A percentile compares a stretch with the other conserved stretches of the same genome.
phyloP scores from a whole-genome alignment of 1,140 invertebrate species.

The Lasioglossum albipes region DNA sequence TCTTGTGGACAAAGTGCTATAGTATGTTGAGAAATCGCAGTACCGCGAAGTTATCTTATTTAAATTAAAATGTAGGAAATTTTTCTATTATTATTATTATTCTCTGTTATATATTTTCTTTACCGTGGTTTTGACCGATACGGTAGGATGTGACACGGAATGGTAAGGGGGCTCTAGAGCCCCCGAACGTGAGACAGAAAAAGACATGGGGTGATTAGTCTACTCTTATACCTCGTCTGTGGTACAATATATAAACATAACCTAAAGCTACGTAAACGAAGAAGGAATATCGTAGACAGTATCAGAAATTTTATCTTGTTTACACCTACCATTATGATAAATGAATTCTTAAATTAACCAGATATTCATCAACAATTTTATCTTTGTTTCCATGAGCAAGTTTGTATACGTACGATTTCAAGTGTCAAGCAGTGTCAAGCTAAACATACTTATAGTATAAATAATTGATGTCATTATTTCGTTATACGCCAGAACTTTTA shows the following conservation, averaged over 20 bases:
- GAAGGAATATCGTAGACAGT: background rate
- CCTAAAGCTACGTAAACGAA: constrained; percentile 17
- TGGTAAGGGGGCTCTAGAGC: too few species aligned
- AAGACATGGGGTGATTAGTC: too few species aligned
- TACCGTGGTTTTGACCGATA: background rate
- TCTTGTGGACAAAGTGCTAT: too few species aligned
- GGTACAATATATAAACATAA: constrained; percentile 35
- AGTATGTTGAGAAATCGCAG: too few species aligned
- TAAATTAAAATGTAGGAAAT: too few species aligned
- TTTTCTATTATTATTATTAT: too few species aligned
- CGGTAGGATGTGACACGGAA: too few species aligned
- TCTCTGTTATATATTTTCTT: too few species aligned
- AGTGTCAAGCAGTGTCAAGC: background rate
- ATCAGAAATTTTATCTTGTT: background rate
- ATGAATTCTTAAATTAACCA: background rate
- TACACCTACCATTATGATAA: background rate
- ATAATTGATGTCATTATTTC: background rate
- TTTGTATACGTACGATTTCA: background rate
- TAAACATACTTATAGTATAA: background rate
- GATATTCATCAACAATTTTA: background rate
- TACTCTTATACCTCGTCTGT: too few species aligned
- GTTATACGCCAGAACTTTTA: background rate
- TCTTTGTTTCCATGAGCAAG: background rate
- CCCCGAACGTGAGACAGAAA: too few species aligned
- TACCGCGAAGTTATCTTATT: too few species aligned